Base-by-base conservation (phyloP, 2,888 invertebrate species). In the Aphodius sticticus region DNA sequence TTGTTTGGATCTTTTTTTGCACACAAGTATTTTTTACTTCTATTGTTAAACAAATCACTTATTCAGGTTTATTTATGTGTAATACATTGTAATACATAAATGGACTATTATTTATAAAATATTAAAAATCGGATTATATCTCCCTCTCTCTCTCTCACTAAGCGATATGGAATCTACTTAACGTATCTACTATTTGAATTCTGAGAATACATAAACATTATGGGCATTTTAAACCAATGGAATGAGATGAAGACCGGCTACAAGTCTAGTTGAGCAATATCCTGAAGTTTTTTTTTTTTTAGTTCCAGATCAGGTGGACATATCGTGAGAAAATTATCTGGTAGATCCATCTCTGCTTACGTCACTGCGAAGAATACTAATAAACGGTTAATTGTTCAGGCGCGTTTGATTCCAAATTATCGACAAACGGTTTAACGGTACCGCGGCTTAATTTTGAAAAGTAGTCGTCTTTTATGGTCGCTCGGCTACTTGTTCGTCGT, bases 401-500 rank as follows among this genome's bases (percentile, higher is more conserved):
- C 53, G 53, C 53, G 53, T 53, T 53, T 53, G 53, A 53, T 53
- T 53, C 53, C 53, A 53, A 53, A 53, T 53, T 53, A 53, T 53
- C 53, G 53, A 53, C 53, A 53, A 53, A 53, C 53, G 53, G 53
- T 53, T 53, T 53, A 53, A 53, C 53, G 53, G 53, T 53, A 53
- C 53, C 53, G 53, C 9, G 53, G 53, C 53, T 53, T 53, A 53
- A 53, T 53, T 53, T 53, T 53, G 53, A 53, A 12, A 53, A 53
- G 53, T 53, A 12, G 53, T 53, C 53, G 53, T 53, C 53, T 53
- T 53, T 53, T 53, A 53, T 53, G 53, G 53, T 53, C 53, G 26
- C 26, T 12, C 9, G 53, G 53, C 53, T 53, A 53, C 53, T 53
- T 53, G 53, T 53, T 53, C 53, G 53, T 53, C 53, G 7, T 7